Evolutionary conservation across 2,113 vertebrate genomes (phyloP).

Genomic region (Hippocampus comes): DNA sequence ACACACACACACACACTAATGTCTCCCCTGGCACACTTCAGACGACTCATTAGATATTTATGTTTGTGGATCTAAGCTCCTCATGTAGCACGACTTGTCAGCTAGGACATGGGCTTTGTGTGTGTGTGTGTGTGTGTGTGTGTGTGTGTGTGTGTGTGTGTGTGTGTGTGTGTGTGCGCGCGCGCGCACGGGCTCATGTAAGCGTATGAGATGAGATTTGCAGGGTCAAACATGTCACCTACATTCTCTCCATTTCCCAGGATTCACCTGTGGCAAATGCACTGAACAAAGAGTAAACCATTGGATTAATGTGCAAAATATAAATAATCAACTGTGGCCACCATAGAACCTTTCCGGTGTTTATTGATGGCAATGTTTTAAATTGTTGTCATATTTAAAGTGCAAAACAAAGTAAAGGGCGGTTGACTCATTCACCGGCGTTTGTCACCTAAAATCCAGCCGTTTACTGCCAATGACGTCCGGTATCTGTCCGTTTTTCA

Average conservation of each 20-base stretch:
- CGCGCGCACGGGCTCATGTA: not conserved
- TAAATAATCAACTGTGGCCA: no score
- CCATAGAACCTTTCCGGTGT: no score
- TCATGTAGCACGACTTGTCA: constrained; percentile 30
- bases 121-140: constrained; percentile 19
- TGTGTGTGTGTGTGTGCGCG: constrained; percentile 14
- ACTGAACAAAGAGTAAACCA: not conserved
- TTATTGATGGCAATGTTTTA: no score
- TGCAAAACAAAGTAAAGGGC: no score
- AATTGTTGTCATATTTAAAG: no score
- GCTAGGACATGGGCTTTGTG: constrained; percentile 2
- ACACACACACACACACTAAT: constrained; percentile 13
- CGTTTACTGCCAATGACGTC: no score
- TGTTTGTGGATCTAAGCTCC: constrained; percentile 44
- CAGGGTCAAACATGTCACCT: not conserved
- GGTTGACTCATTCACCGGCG: no score
- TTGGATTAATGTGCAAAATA: no score
- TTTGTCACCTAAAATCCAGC: no score
- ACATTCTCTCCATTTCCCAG: not conserved
- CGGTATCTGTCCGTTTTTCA: no score
- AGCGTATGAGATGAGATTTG: constrained; percentile 10
- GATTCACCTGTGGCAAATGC: not conserved
- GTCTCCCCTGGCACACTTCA: constrained; percentile 30
- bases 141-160: constrained; percentile 7
- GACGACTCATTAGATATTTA: constrained; percentile 53